A percentile compares a stretch with the other conserved stretches of the same genome.
phyloP scores from a whole-genome alignment of 2,113 vertebrate genomes.

The Mobula hypostoma region DNA sequence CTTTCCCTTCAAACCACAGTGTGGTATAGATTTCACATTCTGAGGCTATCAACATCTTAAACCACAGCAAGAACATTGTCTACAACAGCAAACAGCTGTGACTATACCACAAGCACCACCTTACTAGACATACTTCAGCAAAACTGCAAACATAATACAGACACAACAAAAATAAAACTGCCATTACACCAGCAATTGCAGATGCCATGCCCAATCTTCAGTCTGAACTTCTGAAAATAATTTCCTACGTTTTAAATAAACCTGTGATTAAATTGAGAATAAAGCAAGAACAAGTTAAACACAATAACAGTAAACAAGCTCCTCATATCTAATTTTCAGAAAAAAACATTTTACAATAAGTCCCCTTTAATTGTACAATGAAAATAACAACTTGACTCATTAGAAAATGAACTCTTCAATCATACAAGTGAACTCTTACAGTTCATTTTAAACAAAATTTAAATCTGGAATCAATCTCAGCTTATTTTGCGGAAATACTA shows the following conservation, averaged over 20 bases:
- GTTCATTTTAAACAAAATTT: background rate
- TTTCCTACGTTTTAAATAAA: background rate
- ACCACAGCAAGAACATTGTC: constrained; percentile 61
- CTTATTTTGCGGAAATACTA: background rate
- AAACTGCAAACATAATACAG: constrained; percentile 41
- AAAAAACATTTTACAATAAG: background rate
- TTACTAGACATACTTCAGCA: constrained; percentile 41
- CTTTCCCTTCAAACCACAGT: constrained; percentile 50
- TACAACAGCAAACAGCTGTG: constrained; percentile 71
- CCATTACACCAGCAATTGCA: background rate
- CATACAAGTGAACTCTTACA: background rate
- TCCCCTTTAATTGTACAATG: background rate
- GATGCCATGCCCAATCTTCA: background rate
- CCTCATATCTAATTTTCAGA: background rate
- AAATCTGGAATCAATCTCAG: background rate
- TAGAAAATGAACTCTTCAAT: background rate
- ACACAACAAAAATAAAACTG: constrained; percentile 21
- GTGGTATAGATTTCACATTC: constrained; percentile 62
- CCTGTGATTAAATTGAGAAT: background rate
- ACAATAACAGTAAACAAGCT: background rate
- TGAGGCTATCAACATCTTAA: constrained; percentile 63
- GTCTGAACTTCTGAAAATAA: background rate
- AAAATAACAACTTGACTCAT: background rate
- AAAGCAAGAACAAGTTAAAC: background rate
- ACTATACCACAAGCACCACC: constrained; percentile 53